Evolutionary conservation across 2,113 vertebrate species (phyloP), one percentile per base, ranked within the genome.

Genomic region (Butorides virescens): DNA sequence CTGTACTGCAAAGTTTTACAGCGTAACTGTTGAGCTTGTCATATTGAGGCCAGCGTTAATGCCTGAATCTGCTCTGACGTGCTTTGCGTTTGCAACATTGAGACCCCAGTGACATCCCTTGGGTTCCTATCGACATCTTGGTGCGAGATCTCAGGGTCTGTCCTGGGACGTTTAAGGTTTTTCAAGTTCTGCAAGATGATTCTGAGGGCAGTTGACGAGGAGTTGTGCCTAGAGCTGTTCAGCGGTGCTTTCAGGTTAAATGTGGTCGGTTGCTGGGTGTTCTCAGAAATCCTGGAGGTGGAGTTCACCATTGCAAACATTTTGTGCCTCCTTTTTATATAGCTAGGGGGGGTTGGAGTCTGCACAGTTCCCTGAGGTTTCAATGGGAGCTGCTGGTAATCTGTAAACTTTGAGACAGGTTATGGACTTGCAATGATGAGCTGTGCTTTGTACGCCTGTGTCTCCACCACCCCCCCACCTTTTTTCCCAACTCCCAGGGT

Each of bases 401-500:
- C n/a, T 86, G 63, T 70, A 26, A n/a, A 68, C 4, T 78, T 44
- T 62, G 58, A 34, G 29, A 44, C 13, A 53, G 36, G n/a, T 42
- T 56, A 70, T 53, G 56, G 56, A 47, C 63, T 91, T 74, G 86
- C 85, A 90, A 3, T 26, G n/a, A 39, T 32, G 22, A 70, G 36
- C 68, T 87, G 32, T 75, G 62, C 36, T 58, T 59, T 86, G 67
- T 46, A 59, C 50, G 22, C 20, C 13, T 92, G 46, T 50, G 20
- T 52, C 37, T 79, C 22, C 29, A 59, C 10, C 9, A 44, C 12
- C 23, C 5, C 50, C 15, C 59, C 42, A 5, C 2, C 11, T 25
- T 62, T 89, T 83, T 56, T 88, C 39, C 67, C 13, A 42, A 96
- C 49, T 42, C 47, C 34, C 90, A 99, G 99, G 99, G 99, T 61